Conservation (phyloP, 2,888 invertebrate genomes). For the Caenorhabditis imperialis region DNA sequence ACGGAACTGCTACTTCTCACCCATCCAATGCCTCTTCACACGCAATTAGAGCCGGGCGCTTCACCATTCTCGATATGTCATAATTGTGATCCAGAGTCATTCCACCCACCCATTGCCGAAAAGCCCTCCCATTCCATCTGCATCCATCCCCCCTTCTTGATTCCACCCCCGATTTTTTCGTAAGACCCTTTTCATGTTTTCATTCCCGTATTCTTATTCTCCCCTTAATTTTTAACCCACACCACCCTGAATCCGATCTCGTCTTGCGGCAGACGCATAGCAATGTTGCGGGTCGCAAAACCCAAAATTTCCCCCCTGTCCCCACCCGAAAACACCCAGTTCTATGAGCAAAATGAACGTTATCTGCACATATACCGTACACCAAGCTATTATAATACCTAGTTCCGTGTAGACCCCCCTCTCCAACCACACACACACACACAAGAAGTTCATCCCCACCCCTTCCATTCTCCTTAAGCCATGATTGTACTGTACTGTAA, state of each 20-base stretch:
- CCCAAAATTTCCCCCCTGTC: conserved; percentile 25
- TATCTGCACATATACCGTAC: conserved; percentile 59
- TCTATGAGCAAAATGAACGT: conserved; percentile 41
- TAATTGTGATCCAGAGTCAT: conserved; percentile 55
- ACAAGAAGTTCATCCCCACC: conserved; percentile 2
- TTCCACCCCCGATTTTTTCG: neutral
- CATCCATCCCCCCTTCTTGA: conserved; percentile 13
- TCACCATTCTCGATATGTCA: conserved; percentile 35
- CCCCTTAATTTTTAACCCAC: conserved; percentile 4
- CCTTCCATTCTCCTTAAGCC: neutral
- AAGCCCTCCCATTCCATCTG: conserved; percentile 5
- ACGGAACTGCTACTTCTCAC: conserved; percentile 73
- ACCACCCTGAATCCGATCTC: conserved; percentile 43
- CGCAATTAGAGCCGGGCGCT: conserved; percentile 34
- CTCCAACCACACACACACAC: conserved; percentile 15
- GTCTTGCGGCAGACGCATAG: conserved; percentile 51
- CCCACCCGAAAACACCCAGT: no score
- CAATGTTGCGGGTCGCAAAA: conserved; percentile 55
- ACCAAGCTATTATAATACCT: conserved; percentile 8
- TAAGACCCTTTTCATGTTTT: conserved; percentile 4
- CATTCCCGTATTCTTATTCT: conserved; percentile 1
- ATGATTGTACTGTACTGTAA: neutral
- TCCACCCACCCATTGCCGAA: neutral
- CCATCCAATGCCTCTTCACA: conserved; percentile 72
- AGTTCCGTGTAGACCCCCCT: conserved; percentile 46